Base-by-base conservation (phyloP, 2,888 invertebrate genomes). In the Phaonia tiefii region DNA sequence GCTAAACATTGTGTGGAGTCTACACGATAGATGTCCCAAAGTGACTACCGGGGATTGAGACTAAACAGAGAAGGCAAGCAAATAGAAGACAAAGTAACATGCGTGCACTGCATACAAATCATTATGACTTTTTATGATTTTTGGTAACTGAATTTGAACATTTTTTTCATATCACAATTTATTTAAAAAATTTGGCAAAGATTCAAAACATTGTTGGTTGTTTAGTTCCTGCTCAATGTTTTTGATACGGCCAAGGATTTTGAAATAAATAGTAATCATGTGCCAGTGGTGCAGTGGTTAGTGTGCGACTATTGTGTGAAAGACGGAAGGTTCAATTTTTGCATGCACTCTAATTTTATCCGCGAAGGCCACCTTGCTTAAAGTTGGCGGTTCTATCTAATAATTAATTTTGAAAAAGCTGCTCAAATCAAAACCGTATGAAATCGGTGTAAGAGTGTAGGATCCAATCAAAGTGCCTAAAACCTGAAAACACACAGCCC, bases 71-170 rank as follows among this genome's bases (percentile, higher is more conserved):
- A 11, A 22, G 74, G 20, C 58, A 74, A 39, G 13, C 11, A 2
- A 42, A 3, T 63, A 25, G 54, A 22, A 25, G 39, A 26, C 58
- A 54, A 54, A 37, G 39, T 7, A 31, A 70, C 67, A 78, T 77
- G 77, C 80, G 79, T 78, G 74, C 42, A 69, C 63, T 67, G 83
- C 72, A 80, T 83, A 78, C 75, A 80, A 83, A 80, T 83, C 75
- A 80, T 81, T 69, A 72, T 65, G 72, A 75, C 67, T 72, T 66
- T 8, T 75, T 81, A 72, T 73, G 72, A 80, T 76, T 76, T 22
- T 72, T 56, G 37, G 70, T 79, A 17, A 75, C 63, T 71, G 67
- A 72, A 67, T 58, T 67, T 39, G 25, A 22, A 10, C 17, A 20
- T 37, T 8, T 17, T 15, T 54, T 60, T 67, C 31, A n/a, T n/a